Evolutionary conservation across 2,888 invertebrate genomes (phyloP).

Genomic region (Tenthredo mesomela): DNA sequence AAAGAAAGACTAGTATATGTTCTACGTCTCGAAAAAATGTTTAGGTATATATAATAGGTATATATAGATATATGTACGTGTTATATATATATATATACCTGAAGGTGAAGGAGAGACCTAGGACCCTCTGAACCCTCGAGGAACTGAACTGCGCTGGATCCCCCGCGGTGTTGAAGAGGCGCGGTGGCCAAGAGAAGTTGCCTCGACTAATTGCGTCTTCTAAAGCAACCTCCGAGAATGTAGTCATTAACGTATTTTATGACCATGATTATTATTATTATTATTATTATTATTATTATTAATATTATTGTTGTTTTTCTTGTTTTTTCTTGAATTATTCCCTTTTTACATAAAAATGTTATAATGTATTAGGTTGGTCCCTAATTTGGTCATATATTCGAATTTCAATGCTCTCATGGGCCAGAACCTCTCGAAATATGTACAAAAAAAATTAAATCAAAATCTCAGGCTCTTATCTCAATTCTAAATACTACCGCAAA

Average conservation of each 20-base stretch:
- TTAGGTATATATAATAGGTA: not conserved
- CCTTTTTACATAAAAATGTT: no score
- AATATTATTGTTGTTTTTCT: not conserved
- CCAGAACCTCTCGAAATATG: no score
- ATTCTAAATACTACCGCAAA: no score
- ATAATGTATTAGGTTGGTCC: no score
- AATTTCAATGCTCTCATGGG: no score
- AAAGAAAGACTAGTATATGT: not conserved
- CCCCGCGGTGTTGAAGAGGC: slow-evolving; percentile 26
- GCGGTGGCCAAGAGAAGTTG: not conserved
- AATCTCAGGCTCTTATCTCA: no score
- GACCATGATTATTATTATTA: not conserved
- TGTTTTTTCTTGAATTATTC: not conserved
- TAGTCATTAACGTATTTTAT: slow-evolving; percentile 44
- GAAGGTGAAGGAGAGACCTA: not conserved
- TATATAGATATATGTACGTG: not conserved
- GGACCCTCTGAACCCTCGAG: slow-evolving; percentile 24
- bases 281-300: not conserved
- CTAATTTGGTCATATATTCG: no score
- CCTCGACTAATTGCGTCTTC: slow-evolving; percentile 39
- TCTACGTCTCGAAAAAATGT: not conserved
- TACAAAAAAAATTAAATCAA: no score
- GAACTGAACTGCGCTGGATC: not conserved
- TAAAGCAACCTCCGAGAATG: slow-evolving; percentile 34
- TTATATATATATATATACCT: not conserved